Percentiles rank a stretch among this genome's conserved stretches.
Conservation (phyloP, 2,888 invertebrate genomes). For the Ceramica pisi region DNA sequence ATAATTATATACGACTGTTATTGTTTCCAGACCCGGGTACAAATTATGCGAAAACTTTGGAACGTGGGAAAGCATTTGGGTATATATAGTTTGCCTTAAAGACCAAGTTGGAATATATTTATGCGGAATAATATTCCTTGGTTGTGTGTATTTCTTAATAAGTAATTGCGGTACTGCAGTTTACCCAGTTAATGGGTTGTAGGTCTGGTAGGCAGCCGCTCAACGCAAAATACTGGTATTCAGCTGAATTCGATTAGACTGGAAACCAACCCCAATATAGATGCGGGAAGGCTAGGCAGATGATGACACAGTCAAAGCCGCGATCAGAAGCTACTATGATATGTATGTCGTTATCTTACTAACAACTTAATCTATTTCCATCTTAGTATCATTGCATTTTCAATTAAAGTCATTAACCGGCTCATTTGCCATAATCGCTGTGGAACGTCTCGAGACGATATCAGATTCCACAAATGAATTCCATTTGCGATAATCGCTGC, state of each 20-base stretch:
- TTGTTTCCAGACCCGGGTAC: slow-evolving; percentile 14
- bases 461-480: slow-evolving; percentile 36
- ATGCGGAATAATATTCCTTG: not conserved
- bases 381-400: not conserved
- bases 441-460: not conserved
- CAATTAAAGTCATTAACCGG: not conserved
- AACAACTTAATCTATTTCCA: not conserved
- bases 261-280: no score
- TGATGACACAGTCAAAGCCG: no score
- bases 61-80: not conserved
- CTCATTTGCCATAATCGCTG: not conserved
- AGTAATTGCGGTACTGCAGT: no score
- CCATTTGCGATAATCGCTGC: slow-evolving; percentile 41
- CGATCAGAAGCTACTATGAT: no score
- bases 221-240: no score
- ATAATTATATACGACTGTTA: slow-evolving; percentile 15
- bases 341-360: no score
- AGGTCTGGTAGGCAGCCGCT: no score
- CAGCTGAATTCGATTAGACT: no score
- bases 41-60: slow-evolving; percentile 37
- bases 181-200: no score
- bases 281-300: no score
- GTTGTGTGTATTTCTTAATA: slow-evolving; percentile 11
- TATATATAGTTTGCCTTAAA: slow-evolving; percentile 19
- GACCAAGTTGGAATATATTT: slow-evolving; percentile 12